phyloP scores from a whole-genome alignment of 1,140 invertebrate species.

The Zaprionus ornatus region DNA sequence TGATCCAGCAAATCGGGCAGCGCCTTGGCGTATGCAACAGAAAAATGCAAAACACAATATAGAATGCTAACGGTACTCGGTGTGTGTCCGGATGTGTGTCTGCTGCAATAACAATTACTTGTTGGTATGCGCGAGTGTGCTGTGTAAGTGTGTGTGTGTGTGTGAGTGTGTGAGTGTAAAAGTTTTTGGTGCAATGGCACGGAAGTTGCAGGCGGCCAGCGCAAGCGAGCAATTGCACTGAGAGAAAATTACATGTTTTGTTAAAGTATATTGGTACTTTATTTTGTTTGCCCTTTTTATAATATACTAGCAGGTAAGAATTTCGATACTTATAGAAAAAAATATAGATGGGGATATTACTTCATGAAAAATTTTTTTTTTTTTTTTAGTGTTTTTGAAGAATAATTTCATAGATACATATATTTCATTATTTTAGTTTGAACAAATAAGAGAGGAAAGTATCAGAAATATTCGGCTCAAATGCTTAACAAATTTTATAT shows the following conservation, averaged over 20 bases:
- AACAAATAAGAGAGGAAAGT: too few species aligned
- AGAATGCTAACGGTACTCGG: not conserved
- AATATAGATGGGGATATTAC: too few species aligned
- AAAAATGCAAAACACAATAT: constrained; percentile 43
- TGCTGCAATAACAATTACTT: constrained; percentile 63
- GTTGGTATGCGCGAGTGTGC: constrained; percentile 39
- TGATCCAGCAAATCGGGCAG: constrained; percentile 64
- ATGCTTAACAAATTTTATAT: too few species aligned
- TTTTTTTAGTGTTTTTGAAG: too few species aligned
- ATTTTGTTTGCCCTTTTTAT: not conserved
- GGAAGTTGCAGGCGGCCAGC: constrained; percentile 59
- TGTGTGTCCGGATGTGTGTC: constrained; percentile 70
- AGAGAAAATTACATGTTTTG: not conserved
- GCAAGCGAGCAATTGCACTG: not conserved
- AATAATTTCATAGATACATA: too few species aligned
- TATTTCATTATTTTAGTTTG: too few species aligned
- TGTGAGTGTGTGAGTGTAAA: constrained; percentile 32
- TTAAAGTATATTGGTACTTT: not conserved
- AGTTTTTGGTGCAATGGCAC: constrained; percentile 73
- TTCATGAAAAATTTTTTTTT: too few species aligned
- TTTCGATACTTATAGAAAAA: too few species aligned
- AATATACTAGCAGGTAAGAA: too few species aligned
- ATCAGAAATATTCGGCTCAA: too few species aligned
- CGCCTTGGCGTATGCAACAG: constrained; percentile 56
- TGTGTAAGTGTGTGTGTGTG: constrained; percentile 48